Conservation (phyloP, 1,140 invertebrate genomes). For the Holotrichia oblita region DNA sequence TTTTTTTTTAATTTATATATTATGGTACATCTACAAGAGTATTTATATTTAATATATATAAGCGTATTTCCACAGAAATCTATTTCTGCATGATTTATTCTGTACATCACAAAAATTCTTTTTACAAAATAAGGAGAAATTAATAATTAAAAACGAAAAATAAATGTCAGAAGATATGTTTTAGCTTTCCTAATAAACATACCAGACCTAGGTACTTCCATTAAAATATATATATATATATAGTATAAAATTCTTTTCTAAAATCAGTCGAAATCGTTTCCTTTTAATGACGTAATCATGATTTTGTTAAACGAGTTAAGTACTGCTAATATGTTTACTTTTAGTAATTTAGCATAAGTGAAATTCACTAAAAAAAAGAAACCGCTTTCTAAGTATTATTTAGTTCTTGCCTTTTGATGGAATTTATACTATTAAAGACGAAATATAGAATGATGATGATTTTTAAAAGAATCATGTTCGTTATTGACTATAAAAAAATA, state of each 20-base stretch:
- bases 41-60: constrained; percentile 28
- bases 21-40: constrained; percentile 10
- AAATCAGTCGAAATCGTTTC: constrained; percentile 6
- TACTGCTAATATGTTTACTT: constrained; percentile 18
- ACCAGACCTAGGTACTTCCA: constrained; percentile 25
- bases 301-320: not conserved
- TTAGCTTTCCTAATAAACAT: not conserved
- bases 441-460: not conserved
- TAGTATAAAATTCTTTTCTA: constrained; percentile 14
- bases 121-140: constrained; percentile 6
- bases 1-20: not conserved
- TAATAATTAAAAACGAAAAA: not conserved
- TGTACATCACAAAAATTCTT: constrained; percentile 15
- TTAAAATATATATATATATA: not conserved
- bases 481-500: no score
- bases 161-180: constrained; percentile 26
- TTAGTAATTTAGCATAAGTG: constrained; percentile 24
- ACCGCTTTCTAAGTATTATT: not conserved
- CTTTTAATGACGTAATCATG: not conserved
- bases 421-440: not conserved
- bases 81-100: constrained; percentile 19
- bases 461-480: no score
- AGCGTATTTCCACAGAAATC: constrained; percentile 26
- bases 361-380: constrained; percentile 7
- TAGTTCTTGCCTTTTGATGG: constrained; percentile 25